Percentiles rank a stretch among this genome's conserved stretches.
phyloP scores from a whole-genome alignment of 2,797 vertebrate species.

The Enteromius trimaculatus region DNA sequence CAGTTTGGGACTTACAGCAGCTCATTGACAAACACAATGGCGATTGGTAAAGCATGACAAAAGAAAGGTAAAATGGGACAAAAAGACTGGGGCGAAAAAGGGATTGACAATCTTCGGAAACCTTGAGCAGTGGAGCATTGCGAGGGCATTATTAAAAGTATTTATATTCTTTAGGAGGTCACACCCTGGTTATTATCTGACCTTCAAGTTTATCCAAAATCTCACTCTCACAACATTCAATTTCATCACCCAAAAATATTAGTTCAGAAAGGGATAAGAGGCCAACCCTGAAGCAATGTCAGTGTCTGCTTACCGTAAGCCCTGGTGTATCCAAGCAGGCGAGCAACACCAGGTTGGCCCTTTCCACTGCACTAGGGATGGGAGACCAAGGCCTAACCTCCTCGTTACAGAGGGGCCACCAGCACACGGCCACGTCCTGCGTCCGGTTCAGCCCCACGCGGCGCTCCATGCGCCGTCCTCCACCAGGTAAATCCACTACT shows the following conservation, averaged over 20 bases:
- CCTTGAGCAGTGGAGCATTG: slow-evolving; percentile 45
- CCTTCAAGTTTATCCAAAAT: slow-evolving; percentile 17
- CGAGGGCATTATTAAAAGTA: slow-evolving; percentile 48
- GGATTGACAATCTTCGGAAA: background rate
- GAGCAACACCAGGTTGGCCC: slow-evolving; percentile 88
- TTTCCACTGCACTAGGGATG: slow-evolving; percentile 78
- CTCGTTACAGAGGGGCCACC: slow-evolving; percentile 82
- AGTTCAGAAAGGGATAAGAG: background rate
- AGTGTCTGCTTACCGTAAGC: slow-evolving; percentile 81
- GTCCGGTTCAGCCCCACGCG: slow-evolving; percentile 79
- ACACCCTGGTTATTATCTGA: slow-evolving; percentile 50
- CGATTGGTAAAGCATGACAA: slow-evolving; percentile 26
- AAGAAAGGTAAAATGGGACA: background rate
- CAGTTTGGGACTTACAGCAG: slow-evolving; percentile 18
- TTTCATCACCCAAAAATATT: slow-evolving; percentile 23
- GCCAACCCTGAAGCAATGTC: slow-evolving; percentile 24
- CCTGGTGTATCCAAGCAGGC: slow-evolving; percentile 80
- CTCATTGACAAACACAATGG: slow-evolving; percentile 21
- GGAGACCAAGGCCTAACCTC: slow-evolving; percentile 89
- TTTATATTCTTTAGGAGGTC: slow-evolving; percentile 57
- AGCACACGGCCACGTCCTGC: slow-evolving; percentile 88
- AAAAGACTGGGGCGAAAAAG: background rate
- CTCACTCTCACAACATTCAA: background rate
- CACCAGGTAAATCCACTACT: slow-evolving; percentile 79
- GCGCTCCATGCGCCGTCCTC: slow-evolving; percentile 74